Evolutionary conservation across 2,113 vertebrate species (phyloP).

Genomic region (Serilophus lunatus): DNA sequence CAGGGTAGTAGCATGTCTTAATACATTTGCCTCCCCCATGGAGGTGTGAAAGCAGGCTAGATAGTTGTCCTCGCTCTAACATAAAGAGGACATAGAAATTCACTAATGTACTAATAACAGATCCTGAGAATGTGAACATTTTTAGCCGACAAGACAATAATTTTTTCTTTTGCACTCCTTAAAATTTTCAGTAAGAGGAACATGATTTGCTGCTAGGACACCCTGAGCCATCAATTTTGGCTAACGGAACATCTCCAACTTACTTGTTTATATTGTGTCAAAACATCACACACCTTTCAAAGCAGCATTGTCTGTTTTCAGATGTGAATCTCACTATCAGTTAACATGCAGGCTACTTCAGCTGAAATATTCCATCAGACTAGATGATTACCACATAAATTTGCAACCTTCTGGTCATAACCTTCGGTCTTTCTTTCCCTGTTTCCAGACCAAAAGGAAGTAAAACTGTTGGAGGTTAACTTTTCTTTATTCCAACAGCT

Average conservation of each 20-base stretch:
- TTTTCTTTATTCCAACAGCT: background rate
- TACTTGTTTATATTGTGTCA: background rate
- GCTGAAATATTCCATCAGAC: background rate
- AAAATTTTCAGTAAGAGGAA: background rate
- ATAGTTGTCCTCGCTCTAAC: background rate
- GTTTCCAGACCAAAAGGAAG: background rate
- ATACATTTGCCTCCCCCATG: background rate
- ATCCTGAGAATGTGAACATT: background rate
- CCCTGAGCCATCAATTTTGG: background rate
- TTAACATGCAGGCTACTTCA: background rate
- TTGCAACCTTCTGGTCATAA: background rate
- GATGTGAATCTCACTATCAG: background rate
- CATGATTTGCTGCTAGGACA: background rate
- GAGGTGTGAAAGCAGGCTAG: background rate
- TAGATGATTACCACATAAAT: background rate
- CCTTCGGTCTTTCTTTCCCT: background rate
- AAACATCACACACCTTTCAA: background rate
- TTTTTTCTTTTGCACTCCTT: background rate
- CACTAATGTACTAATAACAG: background rate
- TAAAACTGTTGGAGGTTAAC: background rate
- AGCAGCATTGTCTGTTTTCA: background rate
- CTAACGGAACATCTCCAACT: background rate
- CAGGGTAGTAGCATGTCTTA: background rate
- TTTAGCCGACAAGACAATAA: background rate
- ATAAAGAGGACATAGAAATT: background rate